Evolutionary conservation across 2,797 vertebrate genomes (phyloP).

Genomic region (Rhinophrynus dorsalis): DNA sequence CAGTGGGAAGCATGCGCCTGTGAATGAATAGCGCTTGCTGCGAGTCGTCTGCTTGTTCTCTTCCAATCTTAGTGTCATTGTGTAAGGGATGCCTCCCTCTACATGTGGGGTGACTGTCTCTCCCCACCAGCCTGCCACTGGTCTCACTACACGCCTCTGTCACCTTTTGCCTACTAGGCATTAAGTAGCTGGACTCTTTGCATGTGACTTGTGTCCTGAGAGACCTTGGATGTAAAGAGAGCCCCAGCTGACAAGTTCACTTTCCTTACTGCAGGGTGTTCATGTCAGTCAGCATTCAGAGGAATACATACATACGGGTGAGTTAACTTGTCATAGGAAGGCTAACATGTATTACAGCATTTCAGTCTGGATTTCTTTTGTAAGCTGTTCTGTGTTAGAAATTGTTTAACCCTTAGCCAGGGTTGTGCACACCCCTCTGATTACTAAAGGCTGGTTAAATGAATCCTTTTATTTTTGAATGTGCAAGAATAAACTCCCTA

Average conservation of each 20-base stretch:
- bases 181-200: slow-evolving; percentile 26
- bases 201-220: slow-evolving; percentile 66
- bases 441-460: no score
- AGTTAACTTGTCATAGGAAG: slow-evolving; percentile 20
- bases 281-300: slow-evolving; percentile 30
- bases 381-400: no score
- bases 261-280: slow-evolving; percentile 21
- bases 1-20: not conserved
- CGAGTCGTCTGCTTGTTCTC: slow-evolving; percentile 30
- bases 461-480: no score
- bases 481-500: no score
- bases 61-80: slow-evolving; percentile 5
- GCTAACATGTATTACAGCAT: no score
- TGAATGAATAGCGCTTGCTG: slow-evolving; percentile 17
- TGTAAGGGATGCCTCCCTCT: slow-evolving; percentile 41
- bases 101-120: slow-evolving; percentile 63
- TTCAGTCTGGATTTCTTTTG: no score
- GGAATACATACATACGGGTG: slow-evolving; percentile 38
- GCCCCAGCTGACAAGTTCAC: slow-evolving; percentile 44
- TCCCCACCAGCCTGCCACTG: slow-evolving; percentile 56
- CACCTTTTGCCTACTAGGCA: slow-evolving; percentile 77
- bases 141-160: slow-evolving; percentile 57
- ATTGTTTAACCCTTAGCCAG: no score
- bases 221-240: slow-evolving; percentile 64
- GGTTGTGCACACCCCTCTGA: no score